phyloP scores from a whole-genome alignment of 2,888 invertebrate species.

The Tinea pellionella region DNA sequence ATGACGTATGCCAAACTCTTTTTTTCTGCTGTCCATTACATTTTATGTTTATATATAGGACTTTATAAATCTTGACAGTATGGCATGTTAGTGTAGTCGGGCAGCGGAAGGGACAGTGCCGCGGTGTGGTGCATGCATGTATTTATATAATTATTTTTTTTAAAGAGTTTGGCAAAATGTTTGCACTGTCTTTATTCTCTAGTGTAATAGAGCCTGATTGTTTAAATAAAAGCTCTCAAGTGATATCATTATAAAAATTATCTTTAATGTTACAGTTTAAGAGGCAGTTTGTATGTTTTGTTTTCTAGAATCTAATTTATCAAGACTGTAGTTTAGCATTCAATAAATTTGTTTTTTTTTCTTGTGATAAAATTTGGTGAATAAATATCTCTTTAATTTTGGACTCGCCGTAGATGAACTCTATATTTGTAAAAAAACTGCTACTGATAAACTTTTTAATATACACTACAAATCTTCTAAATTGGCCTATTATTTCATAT shows the following conservation, averaged over 20 bases:
- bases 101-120: not conserved
- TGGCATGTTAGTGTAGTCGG: not conserved
- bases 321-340: constrained; percentile 2
- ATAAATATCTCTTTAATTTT: not conserved
- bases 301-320: not conserved
- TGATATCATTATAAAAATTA: not conserved
- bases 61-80: not conserved
- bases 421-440: constrained; percentile 11
- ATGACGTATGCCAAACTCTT: not conserved
- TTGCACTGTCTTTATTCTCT: not conserved
- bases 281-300: constrained; percentile 3
- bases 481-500: not conserved
- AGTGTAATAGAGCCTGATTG: not conserved
- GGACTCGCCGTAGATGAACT: not conserved
- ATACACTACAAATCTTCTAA: constrained; percentile 4
- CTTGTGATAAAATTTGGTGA: not conserved
- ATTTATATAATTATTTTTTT: not conserved
- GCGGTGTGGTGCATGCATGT: not conserved
- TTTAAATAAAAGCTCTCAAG: not conserved
- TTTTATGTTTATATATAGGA: not conserved
- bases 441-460: not conserved
- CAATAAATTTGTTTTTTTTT: not conserved
- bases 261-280: not conserved
- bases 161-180: not conserved
- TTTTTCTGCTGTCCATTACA: not conserved